Conservation (phyloP, 2,113 vertebrate genomes). For the Myanophis thanlyinensis region DNA sequence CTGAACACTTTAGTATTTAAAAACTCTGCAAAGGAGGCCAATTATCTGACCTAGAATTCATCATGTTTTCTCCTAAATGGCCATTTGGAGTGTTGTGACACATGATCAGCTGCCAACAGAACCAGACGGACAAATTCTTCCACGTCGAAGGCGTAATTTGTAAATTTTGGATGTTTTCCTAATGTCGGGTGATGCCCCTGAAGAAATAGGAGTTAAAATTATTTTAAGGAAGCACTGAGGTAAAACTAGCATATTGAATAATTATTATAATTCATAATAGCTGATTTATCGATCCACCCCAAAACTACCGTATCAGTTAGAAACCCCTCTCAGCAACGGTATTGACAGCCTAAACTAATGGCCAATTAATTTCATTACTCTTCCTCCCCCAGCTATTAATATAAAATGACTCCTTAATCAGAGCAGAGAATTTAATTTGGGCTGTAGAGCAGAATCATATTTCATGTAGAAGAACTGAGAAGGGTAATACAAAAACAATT, state of each 20-base stretch:
- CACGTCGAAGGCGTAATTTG: constrained; percentile 93
- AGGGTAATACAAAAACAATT: constrained; percentile 1
- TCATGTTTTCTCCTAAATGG: constrained; percentile 73
- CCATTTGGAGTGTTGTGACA: constrained; percentile 86
- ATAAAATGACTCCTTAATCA: constrained; percentile 46
- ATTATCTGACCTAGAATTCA: constrained; percentile 76
- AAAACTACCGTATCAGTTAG: constrained; percentile 38
- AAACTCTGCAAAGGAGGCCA: constrained; percentile 14
- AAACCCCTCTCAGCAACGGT: constrained; percentile 8
- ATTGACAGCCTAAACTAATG: constrained; percentile 43
- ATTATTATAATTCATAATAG: constrained; percentile 44
- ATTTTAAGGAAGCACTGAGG: constrained; percentile 27
- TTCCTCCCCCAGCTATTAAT: constrained; percentile 37
- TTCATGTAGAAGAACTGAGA: background rate
- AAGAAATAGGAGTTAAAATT: constrained; percentile 39
- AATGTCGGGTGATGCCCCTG: constrained; percentile 98
- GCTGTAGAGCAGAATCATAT: constrained; percentile 20
- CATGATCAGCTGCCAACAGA: constrained; percentile 81
- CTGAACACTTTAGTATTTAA: constrained; percentile 26
- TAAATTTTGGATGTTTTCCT: constrained; percentile 96
- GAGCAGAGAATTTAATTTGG: constrained; percentile 37
- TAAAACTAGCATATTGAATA: constrained; percentile 22
- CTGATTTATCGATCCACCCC: constrained; percentile 40
- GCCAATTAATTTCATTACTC: constrained; percentile 52
- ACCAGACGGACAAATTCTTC: constrained; percentile 92